Conservation (phyloP, 2,797 vertebrate species). For the Lacerta viridis region DNA sequence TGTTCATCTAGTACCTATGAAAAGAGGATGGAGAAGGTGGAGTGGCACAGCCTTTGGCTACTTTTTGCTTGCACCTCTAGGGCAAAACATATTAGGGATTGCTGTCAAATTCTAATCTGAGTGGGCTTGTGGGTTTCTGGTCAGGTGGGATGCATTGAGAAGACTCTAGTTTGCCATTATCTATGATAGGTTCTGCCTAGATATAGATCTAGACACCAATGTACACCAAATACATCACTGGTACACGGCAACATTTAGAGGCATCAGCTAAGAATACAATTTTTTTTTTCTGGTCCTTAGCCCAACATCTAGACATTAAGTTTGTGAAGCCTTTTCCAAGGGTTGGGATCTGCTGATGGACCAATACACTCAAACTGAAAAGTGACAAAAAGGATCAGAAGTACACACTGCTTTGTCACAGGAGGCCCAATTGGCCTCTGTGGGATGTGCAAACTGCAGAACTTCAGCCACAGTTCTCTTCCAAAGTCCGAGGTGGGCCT, state of each 20-base stretch:
- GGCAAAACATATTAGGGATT: background rate
- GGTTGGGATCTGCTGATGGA: too few relatives aligned
- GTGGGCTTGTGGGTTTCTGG: background rate
- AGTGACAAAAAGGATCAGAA: too few relatives aligned
- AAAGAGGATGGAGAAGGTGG: background rate
- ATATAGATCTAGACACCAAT: background rate
- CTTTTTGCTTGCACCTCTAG: background rate
- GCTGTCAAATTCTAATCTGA: background rate
- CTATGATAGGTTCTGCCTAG: background rate
- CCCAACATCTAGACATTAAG: background rate
- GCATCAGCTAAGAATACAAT: background rate
- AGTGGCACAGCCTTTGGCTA: background rate
- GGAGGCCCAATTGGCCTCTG: background rate
- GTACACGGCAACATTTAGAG: background rate
- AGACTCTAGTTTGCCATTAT: background rate
- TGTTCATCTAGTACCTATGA: background rate
- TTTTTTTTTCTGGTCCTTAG: background rate
- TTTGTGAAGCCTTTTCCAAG: background rate
- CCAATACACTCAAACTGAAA: too few relatives aligned
- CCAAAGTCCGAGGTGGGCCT: background rate
- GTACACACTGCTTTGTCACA: background rate
- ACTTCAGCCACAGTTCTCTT: constrained; percentile 22
- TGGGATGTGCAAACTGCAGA: background rate
- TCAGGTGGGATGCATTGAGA: too few relatives aligned
- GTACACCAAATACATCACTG: background rate